phyloP scores from a whole-genome alignment of 2,888 invertebrate species.

The Piscicola geometra region DNA sequence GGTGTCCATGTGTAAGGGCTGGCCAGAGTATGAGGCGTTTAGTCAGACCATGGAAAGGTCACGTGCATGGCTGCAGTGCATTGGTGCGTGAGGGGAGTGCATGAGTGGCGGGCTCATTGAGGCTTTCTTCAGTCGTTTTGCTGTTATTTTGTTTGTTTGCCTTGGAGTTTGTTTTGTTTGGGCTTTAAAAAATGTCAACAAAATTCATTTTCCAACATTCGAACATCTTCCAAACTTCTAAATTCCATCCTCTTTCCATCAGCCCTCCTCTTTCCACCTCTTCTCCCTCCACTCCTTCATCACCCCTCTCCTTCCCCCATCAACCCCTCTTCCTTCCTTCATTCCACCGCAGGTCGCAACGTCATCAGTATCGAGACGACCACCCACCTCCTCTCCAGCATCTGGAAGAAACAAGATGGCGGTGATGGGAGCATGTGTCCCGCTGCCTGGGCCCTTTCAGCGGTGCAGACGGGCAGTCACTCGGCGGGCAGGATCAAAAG shows the following conservation, averaged over 20 bases:
- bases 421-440: not conserved
- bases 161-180: no score
- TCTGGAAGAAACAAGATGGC: conserved; percentile 14
- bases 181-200: no score
- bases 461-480: not conserved
- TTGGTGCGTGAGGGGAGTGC: no score
- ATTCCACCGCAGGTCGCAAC: not conserved
- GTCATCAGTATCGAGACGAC: not conserved
- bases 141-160: no score
- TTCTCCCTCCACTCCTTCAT: not conserved
- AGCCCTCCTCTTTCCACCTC: no score
- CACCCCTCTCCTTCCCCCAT: not conserved
- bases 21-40: conserved; percentile 10
- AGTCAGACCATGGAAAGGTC: not conserved
- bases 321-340: no score
- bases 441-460: not conserved
- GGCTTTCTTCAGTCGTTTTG: not conserved
- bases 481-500: not conserved
- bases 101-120: no score
- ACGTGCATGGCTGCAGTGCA: not conserved
- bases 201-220: no score
- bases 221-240: no score
- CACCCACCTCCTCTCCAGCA: not conserved
- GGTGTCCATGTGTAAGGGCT: conserved; percentile 5
- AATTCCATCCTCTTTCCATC: no score